phyloP scores from a whole-genome alignment of 2,888 invertebrate species.

The Oscheius sp. region DNA sequence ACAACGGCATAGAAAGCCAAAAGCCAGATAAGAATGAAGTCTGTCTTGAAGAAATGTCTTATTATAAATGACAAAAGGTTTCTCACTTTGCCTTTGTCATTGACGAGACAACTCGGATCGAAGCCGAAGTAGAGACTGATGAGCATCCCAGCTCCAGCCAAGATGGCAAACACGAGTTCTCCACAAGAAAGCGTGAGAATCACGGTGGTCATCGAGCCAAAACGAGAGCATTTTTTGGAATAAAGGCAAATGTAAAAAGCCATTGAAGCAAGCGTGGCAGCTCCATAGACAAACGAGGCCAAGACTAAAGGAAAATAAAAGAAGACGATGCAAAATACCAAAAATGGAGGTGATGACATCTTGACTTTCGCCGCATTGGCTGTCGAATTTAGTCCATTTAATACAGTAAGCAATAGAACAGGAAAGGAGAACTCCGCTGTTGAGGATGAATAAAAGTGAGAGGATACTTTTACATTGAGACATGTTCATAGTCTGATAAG shows the following conservation, averaged over 20 bases:
- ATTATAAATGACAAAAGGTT: not conserved
- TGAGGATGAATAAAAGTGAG: constrained; percentile 1
- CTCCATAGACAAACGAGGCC: not conserved
- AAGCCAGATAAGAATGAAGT: constrained; percentile 12
- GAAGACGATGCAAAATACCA: not conserved
- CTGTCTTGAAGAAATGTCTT: too few relatives aligned
- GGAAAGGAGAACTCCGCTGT: not conserved
- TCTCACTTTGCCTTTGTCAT: constrained; percentile 6
- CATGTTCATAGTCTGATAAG: constrained; percentile 13
- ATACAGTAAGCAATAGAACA: constrained; percentile 5
- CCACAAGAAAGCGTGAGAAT: constrained; percentile 11
- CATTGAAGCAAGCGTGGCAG: not conserved
- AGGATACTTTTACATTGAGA: not conserved
- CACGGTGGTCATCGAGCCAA: not conserved
- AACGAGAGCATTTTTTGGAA: not conserved
- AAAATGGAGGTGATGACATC: constrained; percentile 10
- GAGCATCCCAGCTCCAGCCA: constrained; percentile 11
- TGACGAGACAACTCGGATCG: constrained; percentile 7
- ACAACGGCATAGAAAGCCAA: constrained; percentile 16
- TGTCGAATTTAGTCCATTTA: not conserved
- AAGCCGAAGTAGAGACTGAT: constrained; percentile 25
- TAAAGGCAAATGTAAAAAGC: not conserved
- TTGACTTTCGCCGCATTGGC: constrained; percentile 10
- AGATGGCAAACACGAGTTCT: constrained; percentile 1
- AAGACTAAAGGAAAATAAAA: not conserved